Base-by-base conservation (phyloP, 2,888 invertebrate species). In the Zeuzera pyrina region DNA sequence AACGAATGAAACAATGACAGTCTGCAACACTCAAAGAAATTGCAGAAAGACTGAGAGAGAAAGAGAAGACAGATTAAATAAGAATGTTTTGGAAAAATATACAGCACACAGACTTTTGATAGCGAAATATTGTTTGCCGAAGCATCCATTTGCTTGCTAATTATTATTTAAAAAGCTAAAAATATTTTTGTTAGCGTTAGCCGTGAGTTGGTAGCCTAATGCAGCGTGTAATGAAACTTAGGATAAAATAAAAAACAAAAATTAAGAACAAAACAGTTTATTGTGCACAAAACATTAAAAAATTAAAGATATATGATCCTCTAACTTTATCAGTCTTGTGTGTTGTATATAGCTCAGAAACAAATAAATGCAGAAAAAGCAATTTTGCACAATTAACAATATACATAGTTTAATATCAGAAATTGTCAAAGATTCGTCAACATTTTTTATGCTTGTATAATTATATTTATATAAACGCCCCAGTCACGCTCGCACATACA, bases 211-310 rank as follows among this genome's bases (percentile, higher is more conserved):
- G 44, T 42, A 50, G 41, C n/a, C 8, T 13, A 3, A 28, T 15
- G 28, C 28, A 6, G 8, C n/a, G 28, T 28, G 28, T 8, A 47
- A 49, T n/a, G n/a, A n/a, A n/a, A n/a, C n/a, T n/a, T n/a, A n/a
- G n/a, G n/a, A 55, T 60, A 66, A 71, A 73, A 71, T 69, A 72
- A 73, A 71, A 69, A 72, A 67, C 56, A 61, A 66, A 66, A 59
- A 56, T 60, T 66, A 63, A 64, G 69, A 72, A 63, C 67, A 73
- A 26, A 73, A 70, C 54, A 65, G 59, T 83, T 79, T 79, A 79
- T 81, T 83, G 77, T 76, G 81, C 81, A 77, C 69, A 78, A 72
- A 77, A 76, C 62, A 69, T 65, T 73, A 79, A 66, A 81, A 77
- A 74, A 78, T 63, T 57, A 64, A 69, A 54, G 64, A 47, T 52